phyloP scores from a whole-genome alignment of 2,888 invertebrate species.

The Drosophila emarginata region DNA sequence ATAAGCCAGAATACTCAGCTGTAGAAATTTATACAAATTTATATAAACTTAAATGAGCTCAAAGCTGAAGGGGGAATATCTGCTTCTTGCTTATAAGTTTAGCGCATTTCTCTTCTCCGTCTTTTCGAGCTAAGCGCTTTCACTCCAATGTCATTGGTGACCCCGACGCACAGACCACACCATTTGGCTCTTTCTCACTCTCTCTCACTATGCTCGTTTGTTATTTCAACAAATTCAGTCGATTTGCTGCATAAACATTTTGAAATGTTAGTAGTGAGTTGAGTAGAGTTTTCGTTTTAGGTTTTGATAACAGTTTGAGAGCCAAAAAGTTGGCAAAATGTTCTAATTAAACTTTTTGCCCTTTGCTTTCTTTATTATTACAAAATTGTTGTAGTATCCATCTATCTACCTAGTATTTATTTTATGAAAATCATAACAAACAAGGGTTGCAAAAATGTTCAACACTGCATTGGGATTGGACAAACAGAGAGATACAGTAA shows the following conservation, averaged over 20 bases:
- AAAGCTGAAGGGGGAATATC: conserved; percentile 24
- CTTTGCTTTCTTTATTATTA: neutral
- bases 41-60: conserved; percentile 67
- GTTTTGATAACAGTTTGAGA: conserved; percentile 49
- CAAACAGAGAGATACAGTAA: conserved; percentile 24
- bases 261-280: conserved; percentile 1
- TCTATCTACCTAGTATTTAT: conserved; percentile 53
- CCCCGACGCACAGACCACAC: neutral
- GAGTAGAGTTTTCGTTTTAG: conserved; percentile 36
- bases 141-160: conserved; percentile 2
- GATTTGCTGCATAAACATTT: conserved; percentile 80
- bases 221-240: conserved; percentile 81
- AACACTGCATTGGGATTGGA: conserved; percentile 47
- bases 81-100: conserved; percentile 63
- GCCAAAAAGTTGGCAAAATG: conserved; percentile 45
- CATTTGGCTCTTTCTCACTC: neutral
- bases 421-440: conserved; percentile 57
- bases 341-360: conserved; percentile 69
- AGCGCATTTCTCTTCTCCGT: conserved; percentile 54
- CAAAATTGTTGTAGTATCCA: conserved; percentile 8
- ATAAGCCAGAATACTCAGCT: conserved; percentile 59
- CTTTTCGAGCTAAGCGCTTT: conserved; percentile 26
- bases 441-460: conserved; percentile 52
- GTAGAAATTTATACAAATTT: conserved; percentile 59
- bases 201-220: conserved; percentile 38